These are phyloP conservation scores for Caenorhabditis parvicauda DNA, from an alignment of 2,888 invertebrate genomes.

Conservation along the genomic window DNA sequence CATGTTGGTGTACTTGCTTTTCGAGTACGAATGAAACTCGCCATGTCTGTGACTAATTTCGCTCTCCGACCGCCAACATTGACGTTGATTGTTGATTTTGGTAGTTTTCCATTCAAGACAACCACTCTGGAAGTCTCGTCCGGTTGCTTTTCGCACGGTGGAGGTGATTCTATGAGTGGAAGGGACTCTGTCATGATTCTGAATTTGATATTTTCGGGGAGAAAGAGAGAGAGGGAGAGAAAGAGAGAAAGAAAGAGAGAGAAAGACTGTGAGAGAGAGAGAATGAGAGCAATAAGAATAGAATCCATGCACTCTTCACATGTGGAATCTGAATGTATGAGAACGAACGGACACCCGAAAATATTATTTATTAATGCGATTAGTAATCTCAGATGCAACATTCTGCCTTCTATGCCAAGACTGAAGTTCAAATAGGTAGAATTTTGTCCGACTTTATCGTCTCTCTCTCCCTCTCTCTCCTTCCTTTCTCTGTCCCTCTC, in stretches of 20 bases:
- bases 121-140: no score
- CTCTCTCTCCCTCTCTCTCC: conserved; percentile 5
- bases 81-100: conserved; percentile 14
- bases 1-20: no score
- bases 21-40: conserved; percentile 10
- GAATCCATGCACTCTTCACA: no score
- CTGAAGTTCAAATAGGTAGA: not conserved
- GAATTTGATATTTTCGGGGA: conserved; percentile 11
- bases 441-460: conserved; percentile 1
- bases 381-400: no score
- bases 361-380: no score
- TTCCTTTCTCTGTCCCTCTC: conserved; percentile 4
- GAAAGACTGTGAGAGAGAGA: not conserved
- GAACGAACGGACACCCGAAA: no score
- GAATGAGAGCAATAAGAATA: no score
- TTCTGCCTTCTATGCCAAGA: conserved; percentile 10
- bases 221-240: not conserved
- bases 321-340: no score
- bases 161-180: not conserved
- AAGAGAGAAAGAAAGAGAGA: not conserved
- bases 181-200: not conserved
- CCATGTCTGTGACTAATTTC: conserved; percentile 38
- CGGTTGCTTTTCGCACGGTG: not conserved
- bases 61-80: conserved; percentile 55
- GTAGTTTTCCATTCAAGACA: no score